Conservation (phyloP, 1,140 invertebrate genomes). For the Drosophila murphyi region DNA sequence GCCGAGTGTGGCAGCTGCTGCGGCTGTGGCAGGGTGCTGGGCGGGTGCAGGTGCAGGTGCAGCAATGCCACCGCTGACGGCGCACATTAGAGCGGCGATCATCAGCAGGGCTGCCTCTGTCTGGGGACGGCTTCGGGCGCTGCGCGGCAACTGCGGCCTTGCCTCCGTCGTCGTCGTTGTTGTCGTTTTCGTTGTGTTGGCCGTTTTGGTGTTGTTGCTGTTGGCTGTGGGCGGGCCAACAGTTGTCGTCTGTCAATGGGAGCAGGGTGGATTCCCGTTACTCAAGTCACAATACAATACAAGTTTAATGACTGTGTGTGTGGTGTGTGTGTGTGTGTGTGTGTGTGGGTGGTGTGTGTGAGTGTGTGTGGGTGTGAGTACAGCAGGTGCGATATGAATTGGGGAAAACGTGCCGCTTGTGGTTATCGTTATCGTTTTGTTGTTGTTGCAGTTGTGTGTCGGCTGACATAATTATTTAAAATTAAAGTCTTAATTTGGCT, state of each 20-base stretch:
- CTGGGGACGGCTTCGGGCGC: constrained; percentile 25
- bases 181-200: constrained; percentile 40
- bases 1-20: not conserved
- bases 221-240: constrained; percentile 45
- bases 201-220: constrained; percentile 58
- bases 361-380: not conserved
- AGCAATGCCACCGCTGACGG: constrained; percentile 7
- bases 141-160: constrained; percentile 24
- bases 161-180: constrained; percentile 37
- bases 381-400: too few species aligned
- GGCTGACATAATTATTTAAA: constrained; percentile 78
- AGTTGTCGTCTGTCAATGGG: constrained; percentile 55
- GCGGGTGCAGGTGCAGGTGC: constrained; percentile 29
- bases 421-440: constrained; percentile 45
- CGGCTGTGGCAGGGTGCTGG: not conserved
- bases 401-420: not conserved
- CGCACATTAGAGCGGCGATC: constrained; percentile 46
- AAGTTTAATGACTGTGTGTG: not conserved
- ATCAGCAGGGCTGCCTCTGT: constrained; percentile 35
- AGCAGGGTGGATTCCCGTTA: constrained; percentile 57
- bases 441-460: constrained; percentile 31
- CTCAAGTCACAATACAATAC: constrained; percentile 9
- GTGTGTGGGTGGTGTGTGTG: not conserved
- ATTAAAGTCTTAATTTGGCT: constrained; percentile 69
- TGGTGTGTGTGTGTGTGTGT: not conserved